A percentile compares a stretch with the other conserved stretches of the same genome.
Conservation (phyloP, 2,113 vertebrate species). For the Microcebus jonahi region DNA sequence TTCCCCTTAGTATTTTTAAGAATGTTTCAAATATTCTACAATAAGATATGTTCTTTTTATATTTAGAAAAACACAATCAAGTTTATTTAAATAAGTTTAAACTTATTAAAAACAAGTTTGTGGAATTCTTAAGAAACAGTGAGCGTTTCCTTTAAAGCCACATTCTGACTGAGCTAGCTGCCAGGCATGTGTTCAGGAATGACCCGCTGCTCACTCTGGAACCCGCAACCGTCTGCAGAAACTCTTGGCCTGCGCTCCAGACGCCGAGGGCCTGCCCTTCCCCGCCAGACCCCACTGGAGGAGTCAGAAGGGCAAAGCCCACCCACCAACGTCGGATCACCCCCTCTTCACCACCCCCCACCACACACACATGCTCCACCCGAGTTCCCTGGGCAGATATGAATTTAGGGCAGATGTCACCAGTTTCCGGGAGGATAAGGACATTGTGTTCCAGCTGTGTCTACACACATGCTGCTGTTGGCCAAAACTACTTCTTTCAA, state of each 20-base stretch:
- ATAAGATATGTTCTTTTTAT: conserved; percentile 28
- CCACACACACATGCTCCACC: background rate
- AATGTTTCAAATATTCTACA: conserved; percentile 17
- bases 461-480: background rate
- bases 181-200: background rate
- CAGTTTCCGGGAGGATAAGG: background rate
- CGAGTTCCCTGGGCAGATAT: background rate
- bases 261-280: background rate
- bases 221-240: background rate
- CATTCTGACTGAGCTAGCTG: background rate
- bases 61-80: conserved; percentile 44
- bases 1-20: background rate
- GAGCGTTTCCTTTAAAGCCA: background rate
- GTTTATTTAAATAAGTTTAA: background rate
- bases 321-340: background rate
- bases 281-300: background rate
- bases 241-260: background rate
- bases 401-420: conserved; percentile 39
- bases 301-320: background rate
- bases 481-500: background rate
- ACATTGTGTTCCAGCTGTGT: background rate
- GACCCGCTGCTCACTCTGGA: background rate
- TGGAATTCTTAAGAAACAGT: conserved; percentile 20
- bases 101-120: conserved; percentile 48
- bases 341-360: background rate